phyloP scores from a whole-genome alignment of 1,140 invertebrate genomes.

The Mylabris phalerata region DNA sequence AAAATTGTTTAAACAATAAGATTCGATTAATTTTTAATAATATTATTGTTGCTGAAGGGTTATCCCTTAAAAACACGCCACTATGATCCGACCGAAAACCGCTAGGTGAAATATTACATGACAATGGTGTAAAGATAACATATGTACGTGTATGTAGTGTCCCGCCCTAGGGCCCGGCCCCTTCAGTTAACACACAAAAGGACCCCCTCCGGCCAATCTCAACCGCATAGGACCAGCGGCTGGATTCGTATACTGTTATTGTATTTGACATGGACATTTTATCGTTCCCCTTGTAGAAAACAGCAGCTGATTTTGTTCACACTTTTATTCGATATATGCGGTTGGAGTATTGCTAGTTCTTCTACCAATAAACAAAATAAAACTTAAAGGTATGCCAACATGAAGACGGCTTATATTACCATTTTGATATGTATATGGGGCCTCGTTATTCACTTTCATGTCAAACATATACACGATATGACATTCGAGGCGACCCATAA shows the following conservation, averaged over 20 bases:
- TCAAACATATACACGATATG: conserved; percentile 8
- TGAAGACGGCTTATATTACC: conserved; percentile 2
- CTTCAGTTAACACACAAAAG: conserved; percentile 32
- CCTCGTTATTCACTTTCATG: conserved; percentile 10
- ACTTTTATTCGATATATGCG: conserved; percentile 14
- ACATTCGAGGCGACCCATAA: background rate
- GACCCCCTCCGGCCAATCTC: conserved; percentile 29
- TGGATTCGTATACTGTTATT: no score
- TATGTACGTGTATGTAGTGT: conserved; percentile 30
- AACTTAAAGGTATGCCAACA: background rate
- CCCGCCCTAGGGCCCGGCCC: conserved; percentile 31
- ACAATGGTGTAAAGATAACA: conserved; percentile 20
- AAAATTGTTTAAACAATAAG: background rate
- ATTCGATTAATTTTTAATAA: conserved; percentile 1
- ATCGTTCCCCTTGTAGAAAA: background rate
- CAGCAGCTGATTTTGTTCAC: conserved; percentile 28
- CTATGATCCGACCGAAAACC: background rate
- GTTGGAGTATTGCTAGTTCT: no score
- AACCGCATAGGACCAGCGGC: conserved; percentile 16
- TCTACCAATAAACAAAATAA: no score
- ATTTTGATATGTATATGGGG: conserved; percentile 1
- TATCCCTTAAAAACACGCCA: no score
- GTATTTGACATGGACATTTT: no score
- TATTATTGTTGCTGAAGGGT: background rate
- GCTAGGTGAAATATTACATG: conserved; percentile 3